Percentiles rank a stretch among this genome's conserved stretches.
phyloP scores from a whole-genome alignment of 2,797 vertebrate genomes.

The Trichosurus vulpecula region DNA sequence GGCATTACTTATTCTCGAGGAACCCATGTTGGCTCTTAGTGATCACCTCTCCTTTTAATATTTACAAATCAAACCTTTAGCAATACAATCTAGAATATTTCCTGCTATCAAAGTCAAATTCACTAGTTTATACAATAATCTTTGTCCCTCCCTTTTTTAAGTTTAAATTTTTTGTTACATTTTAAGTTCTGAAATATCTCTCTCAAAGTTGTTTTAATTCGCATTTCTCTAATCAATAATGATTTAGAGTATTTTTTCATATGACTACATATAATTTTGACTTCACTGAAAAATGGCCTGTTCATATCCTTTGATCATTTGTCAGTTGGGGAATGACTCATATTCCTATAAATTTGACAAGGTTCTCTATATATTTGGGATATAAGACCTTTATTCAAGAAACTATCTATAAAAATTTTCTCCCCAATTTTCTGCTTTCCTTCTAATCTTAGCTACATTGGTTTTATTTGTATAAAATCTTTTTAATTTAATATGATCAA shows the following conservation, averaged over 20 bases:
- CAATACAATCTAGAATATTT: not conserved
- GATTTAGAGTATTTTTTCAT: too few relatives aligned
- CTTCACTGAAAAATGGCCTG: not conserved
- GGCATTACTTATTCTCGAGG: not conserved
- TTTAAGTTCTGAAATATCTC: not conserved
- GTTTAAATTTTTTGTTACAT: not conserved
- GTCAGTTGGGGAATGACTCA: not conserved
- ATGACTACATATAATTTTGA: too few relatives aligned
- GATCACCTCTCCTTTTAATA: not conserved
- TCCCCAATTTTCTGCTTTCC: not conserved
- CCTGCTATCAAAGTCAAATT: not conserved
- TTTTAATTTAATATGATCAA: not conserved
- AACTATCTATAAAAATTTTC: not conserved
- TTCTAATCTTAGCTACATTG: not conserved
- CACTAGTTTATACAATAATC: not conserved
- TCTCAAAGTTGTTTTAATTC: too few relatives aligned
- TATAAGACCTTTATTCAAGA: not conserved
- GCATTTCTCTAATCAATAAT: too few relatives aligned
- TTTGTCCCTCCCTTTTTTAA: not conserved
- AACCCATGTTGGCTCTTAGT: not conserved
- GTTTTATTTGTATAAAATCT: not conserved
- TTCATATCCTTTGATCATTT: not conserved
- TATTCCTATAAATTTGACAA: not conserved
- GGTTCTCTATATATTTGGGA: not conserved
- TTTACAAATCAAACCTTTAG: not conserved